Evolutionary conservation across 2,113 vertebrate species (phyloP).

Genomic region (Chitala chitala): DNA sequence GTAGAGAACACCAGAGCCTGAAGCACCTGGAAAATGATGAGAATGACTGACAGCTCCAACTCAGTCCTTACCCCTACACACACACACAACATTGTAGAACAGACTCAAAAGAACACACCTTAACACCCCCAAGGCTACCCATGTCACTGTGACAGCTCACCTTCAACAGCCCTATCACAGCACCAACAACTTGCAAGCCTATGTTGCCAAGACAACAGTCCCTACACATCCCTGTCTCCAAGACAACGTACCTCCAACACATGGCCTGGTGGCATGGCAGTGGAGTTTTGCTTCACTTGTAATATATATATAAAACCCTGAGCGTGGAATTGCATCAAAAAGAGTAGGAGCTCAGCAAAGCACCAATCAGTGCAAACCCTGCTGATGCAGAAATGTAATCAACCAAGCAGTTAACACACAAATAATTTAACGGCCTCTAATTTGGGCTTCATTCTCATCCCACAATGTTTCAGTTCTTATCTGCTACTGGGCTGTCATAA

Average conservation of each 20-base stretch:
- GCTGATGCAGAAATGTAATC: constrained; percentile 7
- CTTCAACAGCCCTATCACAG: background rate
- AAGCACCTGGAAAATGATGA: constrained; percentile 9
- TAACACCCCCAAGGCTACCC: background rate
- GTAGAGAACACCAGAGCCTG: background rate
- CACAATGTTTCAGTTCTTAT: background rate
- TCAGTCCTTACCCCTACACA: background rate
- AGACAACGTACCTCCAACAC: constrained; percentile 4
- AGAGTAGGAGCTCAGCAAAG: background rate
- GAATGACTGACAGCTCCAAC: constrained; percentile 12
- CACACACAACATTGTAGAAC: background rate
- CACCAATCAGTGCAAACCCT: background rate
- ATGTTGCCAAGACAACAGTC: constrained; percentile 7
- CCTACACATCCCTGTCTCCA: constrained; percentile 1
- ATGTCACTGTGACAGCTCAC: background rate
- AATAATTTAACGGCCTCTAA: background rate
- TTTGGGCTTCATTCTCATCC: background rate
- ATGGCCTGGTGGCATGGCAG: background rate
- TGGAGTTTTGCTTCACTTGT: background rate
- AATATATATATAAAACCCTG: background rate
- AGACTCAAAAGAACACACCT: background rate
- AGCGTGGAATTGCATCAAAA: background rate
- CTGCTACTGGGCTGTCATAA: background rate
- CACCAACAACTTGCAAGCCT: background rate
- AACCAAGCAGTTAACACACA: background rate